Base-by-base conservation (phyloP, 2,797 vertebrate species). In the Sebastes taczanowskii region DNA sequence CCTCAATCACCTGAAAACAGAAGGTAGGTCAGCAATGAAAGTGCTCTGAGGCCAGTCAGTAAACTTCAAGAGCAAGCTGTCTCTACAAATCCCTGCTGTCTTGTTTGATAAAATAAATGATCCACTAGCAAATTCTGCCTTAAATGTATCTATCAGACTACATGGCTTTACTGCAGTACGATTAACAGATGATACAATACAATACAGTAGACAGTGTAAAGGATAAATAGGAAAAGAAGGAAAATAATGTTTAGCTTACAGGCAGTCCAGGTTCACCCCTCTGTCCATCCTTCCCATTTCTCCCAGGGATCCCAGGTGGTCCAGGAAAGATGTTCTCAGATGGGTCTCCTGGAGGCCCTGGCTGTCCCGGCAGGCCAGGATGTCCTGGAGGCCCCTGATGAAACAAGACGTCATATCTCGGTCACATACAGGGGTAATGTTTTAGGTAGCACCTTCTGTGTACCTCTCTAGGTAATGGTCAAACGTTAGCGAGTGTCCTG, bases 361-460 rank as follows among this genome's bases (percentile, higher is more conserved):
- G 96, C 6, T 81, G 80, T 64, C 97, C 97, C 2, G 97, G 97
- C 5, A 93, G 95, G 0, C 98, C 98, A 0, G 97, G 97, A 32
- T 91, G 96, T 2, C 98, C 98, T 2, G 96, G 97, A n/a, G 94
- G 95, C 63, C 97, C 97, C 97, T 99, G 78, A 61, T 30, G 9
- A 65, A 27, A 73, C 2, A 78, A 60, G 2, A 60, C 1, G 34
- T 20, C 9, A 46, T 5, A 2, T 38, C 5, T 60, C 8, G 6
- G 14, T 77, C 23, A 64, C 11, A 38, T n/a, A 22, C 18, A 27
- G 2, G 5, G 11, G 14, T 14, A 52, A 5, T 1, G 3, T 49
- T 25, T 67, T 3, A 18, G 20, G 5, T 1, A 46, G 53, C 34
- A 25, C 6, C 9, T 32, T 22, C 18, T 16, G 25, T 23, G 18